Base-by-base conservation (phyloP, 1,140 invertebrate species). In the Drosophila leontia region DNA sequence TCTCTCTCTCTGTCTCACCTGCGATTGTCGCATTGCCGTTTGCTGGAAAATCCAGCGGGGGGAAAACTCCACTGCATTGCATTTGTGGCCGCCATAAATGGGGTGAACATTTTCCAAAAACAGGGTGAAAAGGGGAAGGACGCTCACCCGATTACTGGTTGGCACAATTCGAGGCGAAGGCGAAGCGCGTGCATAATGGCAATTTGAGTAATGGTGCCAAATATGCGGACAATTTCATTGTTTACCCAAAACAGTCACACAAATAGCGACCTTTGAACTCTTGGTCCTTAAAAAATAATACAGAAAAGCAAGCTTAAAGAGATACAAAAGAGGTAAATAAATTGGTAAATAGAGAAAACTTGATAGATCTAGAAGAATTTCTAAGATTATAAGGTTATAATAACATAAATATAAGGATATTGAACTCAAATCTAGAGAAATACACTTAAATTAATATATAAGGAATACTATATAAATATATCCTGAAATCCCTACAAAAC, bases 201-300 rank as follows among this genome's bases (percentile, higher is more conserved):
- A 90, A 90, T 85, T 91, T 85, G 82, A 90, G 88, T 84, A 88
- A 88, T 90, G 70, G 78, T 90, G 85, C 85, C 82, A 82, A 88
- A 88, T 81, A 85, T 88, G 85, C 85, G 82, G 85, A 88, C 70
- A 76, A 76, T 88, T 90, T 78, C 70, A 90, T 84, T 88, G 84
- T 88, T 88, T 81, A 60, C 72, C 65, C 11, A 61, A 19, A 56
- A 44, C 37, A 69, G 44, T 55, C 42, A 35, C 51, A 41, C 19
- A 35, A 41, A 15, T 11, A 32, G 17, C 17, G 26, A 17, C 23
- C 5, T n/a, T n/a, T 13, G 19, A 4, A n/a, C 32, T 15, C 29
- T 32, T 4, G 2, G 3, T 9, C 0, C 8, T 17, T 47, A 15
- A 26, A 45, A 34, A 6, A 29, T 41, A n/a, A 44, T n/a, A 2